Conservation (phyloP, 2,113 vertebrate genomes). For the Nestor notabilis region DNA sequence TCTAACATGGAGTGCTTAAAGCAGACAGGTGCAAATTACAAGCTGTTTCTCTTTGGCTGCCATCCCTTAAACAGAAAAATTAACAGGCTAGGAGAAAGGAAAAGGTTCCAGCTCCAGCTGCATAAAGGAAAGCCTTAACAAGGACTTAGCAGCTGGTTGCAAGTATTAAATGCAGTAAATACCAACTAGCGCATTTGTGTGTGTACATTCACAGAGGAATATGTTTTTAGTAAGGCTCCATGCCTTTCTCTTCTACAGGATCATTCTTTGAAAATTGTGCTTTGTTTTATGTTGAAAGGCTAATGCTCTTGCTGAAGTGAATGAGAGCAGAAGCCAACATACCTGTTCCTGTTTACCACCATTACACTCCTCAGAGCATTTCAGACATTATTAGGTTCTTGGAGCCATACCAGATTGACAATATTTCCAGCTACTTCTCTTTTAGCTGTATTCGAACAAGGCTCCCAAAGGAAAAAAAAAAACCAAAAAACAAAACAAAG, state of each 20-base stretch:
- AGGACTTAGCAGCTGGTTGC: conserved; percentile 61
- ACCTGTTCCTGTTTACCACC: conserved; percentile 60
- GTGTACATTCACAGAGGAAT: not conserved
- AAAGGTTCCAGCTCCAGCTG: conserved; percentile 54
- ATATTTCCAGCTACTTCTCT: conserved; percentile 59
- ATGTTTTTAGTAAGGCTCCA: not conserved
- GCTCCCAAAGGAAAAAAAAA: conserved; percentile 27
- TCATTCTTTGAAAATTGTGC: not conserved
- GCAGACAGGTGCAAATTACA: conserved; percentile 76
- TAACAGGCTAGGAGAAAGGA: conserved; percentile 40
- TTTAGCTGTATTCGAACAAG: conserved; percentile 47
- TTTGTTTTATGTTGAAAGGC: conserved; percentile 43
- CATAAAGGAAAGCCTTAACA: conserved; percentile 56
- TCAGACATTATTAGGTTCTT: conserved; percentile 66
- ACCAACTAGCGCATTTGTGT: not conserved
- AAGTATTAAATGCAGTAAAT: conserved; percentile 45
- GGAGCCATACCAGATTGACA: conserved; percentile 65
- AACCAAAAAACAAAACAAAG: not conserved
- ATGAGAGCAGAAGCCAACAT: conserved; percentile 57
- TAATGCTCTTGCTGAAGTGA: conserved; percentile 11
- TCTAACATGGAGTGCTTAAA: conserved; percentile 41
- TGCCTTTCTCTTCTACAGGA: not conserved
- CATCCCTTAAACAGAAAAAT: conserved; percentile 56
- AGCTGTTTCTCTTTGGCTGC: conserved; percentile 70
- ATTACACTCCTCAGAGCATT: conserved; percentile 47